These are phyloP conservation scores for Clarias macrocephalus DNA, from an alignment of 2,113 vertebrate genomes.

Conservation along the genomic window DNA sequence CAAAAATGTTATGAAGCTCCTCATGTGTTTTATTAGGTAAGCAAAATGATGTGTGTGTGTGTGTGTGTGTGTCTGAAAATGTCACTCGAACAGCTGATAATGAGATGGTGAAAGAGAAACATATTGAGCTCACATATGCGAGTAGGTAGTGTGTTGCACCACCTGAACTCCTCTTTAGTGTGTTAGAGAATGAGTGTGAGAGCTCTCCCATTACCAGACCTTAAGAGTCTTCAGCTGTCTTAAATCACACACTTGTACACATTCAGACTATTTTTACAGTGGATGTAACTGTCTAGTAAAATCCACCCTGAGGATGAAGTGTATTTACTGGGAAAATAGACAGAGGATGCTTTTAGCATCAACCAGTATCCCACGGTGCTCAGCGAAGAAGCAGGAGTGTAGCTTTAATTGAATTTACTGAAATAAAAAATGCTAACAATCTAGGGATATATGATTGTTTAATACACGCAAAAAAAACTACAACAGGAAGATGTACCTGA, in stretches of 20 bases:
- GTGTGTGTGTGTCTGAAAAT: background rate
- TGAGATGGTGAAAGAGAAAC: background rate
- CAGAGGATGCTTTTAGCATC: background rate
- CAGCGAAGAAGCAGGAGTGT: background rate
- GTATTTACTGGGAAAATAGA: background rate
- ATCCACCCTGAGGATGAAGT: background rate
- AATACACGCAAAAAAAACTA: background rate
- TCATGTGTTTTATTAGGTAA: slow-evolving; percentile 1
- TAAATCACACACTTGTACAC: background rate
- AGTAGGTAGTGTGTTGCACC: background rate
- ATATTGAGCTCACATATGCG: background rate
- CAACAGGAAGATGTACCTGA: background rate
- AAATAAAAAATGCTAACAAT: background rate
- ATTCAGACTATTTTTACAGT: background rate
- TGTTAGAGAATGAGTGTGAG: background rate
- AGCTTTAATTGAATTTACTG: background rate
- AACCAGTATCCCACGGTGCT: background rate
- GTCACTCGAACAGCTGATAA: background rate
- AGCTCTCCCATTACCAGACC: background rate
- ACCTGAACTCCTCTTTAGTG: background rate
- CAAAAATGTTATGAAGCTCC: background rate
- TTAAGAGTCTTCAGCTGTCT: background rate
- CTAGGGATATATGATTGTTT: background rate
- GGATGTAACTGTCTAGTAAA: background rate
- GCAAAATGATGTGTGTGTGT: background rate